Percentiles rank a stretch among this genome's conserved stretches.
Conservation (phyloP, 2,113 vertebrate genomes). For the Ictalurus punctatus region DNA sequence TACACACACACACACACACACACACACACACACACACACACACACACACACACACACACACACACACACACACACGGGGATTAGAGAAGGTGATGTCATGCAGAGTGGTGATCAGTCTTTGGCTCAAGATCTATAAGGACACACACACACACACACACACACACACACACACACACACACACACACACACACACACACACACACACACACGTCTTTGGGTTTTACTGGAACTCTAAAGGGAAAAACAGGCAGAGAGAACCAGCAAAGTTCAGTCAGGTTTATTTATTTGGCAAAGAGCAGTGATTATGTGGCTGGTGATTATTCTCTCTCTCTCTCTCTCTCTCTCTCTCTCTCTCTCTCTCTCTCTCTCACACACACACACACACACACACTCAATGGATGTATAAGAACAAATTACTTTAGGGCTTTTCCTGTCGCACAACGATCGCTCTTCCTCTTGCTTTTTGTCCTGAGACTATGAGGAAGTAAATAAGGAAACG, state of each 20-base stretch:
- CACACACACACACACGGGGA: slow-evolving; percentile 1
- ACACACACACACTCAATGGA: background rate
- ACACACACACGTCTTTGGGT: background rate
- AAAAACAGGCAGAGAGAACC: slow-evolving; percentile 63
- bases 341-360: background rate
- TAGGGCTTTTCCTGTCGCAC: background rate
- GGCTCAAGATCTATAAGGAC: background rate
- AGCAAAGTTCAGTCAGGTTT: slow-evolving; percentile 63
- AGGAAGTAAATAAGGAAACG: slow-evolving; percentile 13
- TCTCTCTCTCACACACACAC: background rate
- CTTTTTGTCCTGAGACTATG: background rate
- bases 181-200: background rate
- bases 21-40: background rate
- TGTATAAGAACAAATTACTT: slow-evolving; percentile 10
- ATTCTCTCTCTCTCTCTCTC: slow-evolving; percentile 16
- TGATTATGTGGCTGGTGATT: slow-evolving; percentile 27
- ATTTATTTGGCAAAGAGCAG: slow-evolving; percentile 71
- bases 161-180: slow-evolving; percentile 29
- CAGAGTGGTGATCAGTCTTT: slow-evolving; percentile 15
- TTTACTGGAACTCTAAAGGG: slow-evolving; percentile 53
- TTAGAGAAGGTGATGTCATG: slow-evolving; percentile 36
- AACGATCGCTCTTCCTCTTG: background rate
- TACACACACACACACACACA: slow-evolving; percentile 24
- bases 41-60: slow-evolving; percentile 28
- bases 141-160: slow-evolving; percentile 8